Conservation (phyloP, 2,113 vertebrate species). For the Oenanthe melanoleuca region DNA sequence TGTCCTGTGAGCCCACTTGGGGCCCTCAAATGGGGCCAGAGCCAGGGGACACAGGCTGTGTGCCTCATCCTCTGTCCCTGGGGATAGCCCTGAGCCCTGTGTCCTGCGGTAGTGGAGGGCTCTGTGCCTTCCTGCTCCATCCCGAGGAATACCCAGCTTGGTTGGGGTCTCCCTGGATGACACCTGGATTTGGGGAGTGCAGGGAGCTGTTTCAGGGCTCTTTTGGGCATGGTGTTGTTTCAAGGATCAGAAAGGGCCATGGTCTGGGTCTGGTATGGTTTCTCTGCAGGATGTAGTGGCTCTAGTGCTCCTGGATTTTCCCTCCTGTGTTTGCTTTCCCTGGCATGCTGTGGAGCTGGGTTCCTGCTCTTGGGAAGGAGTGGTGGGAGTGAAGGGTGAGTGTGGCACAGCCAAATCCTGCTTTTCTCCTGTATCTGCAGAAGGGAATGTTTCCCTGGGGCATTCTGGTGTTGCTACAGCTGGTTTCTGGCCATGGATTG, state of each 20-base stretch:
- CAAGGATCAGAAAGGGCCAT: rapidly evolving
- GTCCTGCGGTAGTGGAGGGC: neutral
- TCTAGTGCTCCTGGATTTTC: neutral
- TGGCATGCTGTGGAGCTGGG: neutral
- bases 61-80: neutral
- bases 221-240: rapidly evolving
- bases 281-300: neutral
- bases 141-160: rapidly evolving
- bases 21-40: neutral
- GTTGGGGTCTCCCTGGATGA: neutral
- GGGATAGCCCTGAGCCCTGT: neutral
- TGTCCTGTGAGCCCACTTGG: rapidly evolving
- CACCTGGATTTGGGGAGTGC: neutral
- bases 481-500: neutral
- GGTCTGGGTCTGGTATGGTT: neutral
- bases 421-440: neutral
- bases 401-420: neutral
- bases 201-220: neutral
- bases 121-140: neutral
- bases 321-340: neutral
- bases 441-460: neutral
- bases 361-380: neutral
- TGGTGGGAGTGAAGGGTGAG: neutral
- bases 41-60: neutral
- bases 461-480: neutral